Evolutionary conservation across 2,113 vertebrate species (phyloP).

Genomic region (Drymodes brunneopygia): DNA sequence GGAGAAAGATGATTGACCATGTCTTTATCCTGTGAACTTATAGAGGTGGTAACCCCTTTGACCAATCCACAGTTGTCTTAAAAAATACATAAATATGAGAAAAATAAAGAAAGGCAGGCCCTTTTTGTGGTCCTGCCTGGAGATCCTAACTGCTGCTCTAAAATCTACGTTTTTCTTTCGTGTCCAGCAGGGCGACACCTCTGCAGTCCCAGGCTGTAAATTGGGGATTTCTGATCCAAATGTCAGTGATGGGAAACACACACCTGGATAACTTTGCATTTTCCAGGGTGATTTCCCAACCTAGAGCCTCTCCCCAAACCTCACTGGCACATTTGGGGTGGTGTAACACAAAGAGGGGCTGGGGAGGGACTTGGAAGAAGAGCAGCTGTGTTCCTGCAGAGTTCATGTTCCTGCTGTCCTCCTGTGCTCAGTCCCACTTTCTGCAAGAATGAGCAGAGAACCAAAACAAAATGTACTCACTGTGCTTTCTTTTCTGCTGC

Average conservation of each 20-base stretch:
- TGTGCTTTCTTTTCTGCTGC: no score
- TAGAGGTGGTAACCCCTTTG: no score
- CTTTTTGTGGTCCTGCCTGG: no score
- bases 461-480: not conserved
- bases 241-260: not conserved
- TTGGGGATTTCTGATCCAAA: not conserved
- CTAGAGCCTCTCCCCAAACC: not conserved
- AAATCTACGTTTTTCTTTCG: no score
- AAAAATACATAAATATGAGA: no score
- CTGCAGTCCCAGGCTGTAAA: not conserved
- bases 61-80: no score
- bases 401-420: accelerated
- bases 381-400: not conserved
- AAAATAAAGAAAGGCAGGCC: no score
- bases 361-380: not conserved
- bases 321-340: not conserved
- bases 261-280: not conserved
- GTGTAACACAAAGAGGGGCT: accelerated
- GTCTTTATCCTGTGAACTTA: no score
- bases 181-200: no score
- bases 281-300: not conserved
- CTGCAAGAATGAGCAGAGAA: not conserved
- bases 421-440: not conserved
- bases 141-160: no score
- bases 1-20: no score